Conservation (phyloP, 2,797 vertebrate species). For the Pangasius sanitwongsei region DNA sequence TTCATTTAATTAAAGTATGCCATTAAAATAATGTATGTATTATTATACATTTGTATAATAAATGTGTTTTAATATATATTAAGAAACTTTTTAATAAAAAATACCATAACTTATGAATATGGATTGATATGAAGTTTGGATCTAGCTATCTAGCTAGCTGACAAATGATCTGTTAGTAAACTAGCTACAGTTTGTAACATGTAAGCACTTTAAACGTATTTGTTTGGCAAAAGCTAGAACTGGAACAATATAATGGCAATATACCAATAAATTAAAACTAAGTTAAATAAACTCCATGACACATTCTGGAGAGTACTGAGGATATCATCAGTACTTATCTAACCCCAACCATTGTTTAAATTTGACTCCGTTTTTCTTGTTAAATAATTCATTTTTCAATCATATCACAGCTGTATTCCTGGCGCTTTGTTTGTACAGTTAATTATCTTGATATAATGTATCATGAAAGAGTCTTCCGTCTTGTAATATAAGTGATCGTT, state of each 20-base stretch:
- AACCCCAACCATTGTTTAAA: background rate
- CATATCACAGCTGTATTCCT: background rate
- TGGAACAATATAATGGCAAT: background rate
- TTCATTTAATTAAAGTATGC: background rate
- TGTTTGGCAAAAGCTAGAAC: background rate
- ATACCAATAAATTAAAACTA: background rate
- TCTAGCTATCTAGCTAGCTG: background rate
- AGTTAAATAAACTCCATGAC: background rate
- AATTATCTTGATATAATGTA: background rate
- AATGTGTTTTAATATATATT: background rate
- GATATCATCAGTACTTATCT: background rate
- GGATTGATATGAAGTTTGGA: background rate
- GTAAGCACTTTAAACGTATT: background rate
- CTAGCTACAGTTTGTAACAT: background rate
- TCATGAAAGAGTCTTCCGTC: too few species aligned
- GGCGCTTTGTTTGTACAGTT: background rate
- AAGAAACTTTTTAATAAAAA: background rate
- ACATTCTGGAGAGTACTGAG: background rate
- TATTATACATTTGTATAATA: background rate
- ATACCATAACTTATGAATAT: background rate
- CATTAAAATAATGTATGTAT: background rate
- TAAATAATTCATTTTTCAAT: background rate
- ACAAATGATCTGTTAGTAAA: background rate
- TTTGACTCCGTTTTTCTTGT: background rate
- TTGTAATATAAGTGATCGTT: background rate